phyloP scores from a whole-genome alignment of 30 jellyfish, hydroid and myxozoan genomes.

The Aurelia sp. region DNA sequence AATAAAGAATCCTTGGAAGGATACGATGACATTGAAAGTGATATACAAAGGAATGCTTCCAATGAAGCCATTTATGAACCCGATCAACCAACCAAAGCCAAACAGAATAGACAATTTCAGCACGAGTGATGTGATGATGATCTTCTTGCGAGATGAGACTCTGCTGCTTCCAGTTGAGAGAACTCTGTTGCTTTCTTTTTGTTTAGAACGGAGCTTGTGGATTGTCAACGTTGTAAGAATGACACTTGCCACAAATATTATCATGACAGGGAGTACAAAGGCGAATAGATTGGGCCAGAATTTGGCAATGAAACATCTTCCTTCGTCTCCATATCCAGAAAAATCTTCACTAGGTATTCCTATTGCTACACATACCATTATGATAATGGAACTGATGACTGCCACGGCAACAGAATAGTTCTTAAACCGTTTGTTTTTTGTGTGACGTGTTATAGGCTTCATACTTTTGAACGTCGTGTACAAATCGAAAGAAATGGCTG shows the following conservation, averaged over 20 bases:
- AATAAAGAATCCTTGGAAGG: too few species aligned
- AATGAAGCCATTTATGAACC: background rate
- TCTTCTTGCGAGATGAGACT: background rate
- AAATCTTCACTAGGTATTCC: background rate
- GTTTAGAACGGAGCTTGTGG: background rate
- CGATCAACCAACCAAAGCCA: background rate
- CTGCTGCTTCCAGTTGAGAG: background rate
- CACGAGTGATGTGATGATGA: background rate
- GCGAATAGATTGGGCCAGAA: background rate
- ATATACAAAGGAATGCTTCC: background rate
- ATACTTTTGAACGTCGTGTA: background rate
- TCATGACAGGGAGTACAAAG: background rate
- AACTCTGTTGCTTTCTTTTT: background rate
- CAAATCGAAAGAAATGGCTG: slow-evolving; percentile 4
- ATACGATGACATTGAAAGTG: background rate
- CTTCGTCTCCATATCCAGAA: slow-evolving; percentile 1
- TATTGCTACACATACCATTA: background rate
- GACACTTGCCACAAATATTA: background rate
- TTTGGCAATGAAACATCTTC: background rate
- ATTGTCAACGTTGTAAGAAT: background rate
- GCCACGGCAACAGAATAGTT: background rate
- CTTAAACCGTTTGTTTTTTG: background rate
- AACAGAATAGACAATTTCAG: background rate
- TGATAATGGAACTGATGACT: background rate
- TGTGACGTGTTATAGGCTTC: background rate